Evolutionary conservation across 2,797 vertebrate genomes (phyloP).

Genomic region (Myripristis murdjan): DNA sequence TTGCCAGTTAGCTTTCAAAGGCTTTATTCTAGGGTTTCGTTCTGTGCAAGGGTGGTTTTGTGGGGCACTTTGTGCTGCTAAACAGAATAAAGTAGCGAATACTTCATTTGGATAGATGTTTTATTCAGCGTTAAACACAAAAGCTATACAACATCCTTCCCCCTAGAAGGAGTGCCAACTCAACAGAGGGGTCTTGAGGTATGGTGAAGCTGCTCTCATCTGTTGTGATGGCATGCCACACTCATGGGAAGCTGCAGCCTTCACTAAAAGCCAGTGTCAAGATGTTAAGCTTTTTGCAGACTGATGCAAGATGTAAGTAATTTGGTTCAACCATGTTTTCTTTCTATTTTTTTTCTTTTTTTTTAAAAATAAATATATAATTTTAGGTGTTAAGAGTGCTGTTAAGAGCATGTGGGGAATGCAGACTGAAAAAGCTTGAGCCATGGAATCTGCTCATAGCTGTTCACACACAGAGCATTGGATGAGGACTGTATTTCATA

Average conservation of each 20-base stretch:
- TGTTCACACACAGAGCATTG: slow-evolving; percentile 61
- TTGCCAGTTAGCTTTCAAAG: background rate
- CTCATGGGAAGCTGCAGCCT: slow-evolving; percentile 58
- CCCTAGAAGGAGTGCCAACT: slow-evolving; percentile 39
- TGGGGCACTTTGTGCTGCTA: background rate
- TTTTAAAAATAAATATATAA: slow-evolving; percentile 62
- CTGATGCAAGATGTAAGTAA: slow-evolving; percentile 80
- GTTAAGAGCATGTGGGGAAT: slow-evolving; percentile 65
- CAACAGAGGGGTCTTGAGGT: slow-evolving; percentile 31
- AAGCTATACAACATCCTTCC: slow-evolving; percentile 3
- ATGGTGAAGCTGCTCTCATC: slow-evolving; percentile 34
- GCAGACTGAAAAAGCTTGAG: slow-evolving; percentile 67
- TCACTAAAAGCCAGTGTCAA: slow-evolving; percentile 69
- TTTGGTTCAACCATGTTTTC: slow-evolving; percentile 55
- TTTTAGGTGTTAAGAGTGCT: slow-evolving; percentile 67
- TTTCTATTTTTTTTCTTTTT: slow-evolving; percentile 26
- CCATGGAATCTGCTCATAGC: slow-evolving; percentile 46
- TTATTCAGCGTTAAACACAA: background rate
- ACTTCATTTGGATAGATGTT: slow-evolving; percentile 13
- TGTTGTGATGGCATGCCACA: slow-evolving; percentile 45
- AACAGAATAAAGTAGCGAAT: background rate
- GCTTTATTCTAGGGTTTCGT: background rate
- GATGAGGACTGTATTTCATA: slow-evolving; percentile 60
- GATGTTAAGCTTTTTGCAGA: slow-evolving; percentile 71
- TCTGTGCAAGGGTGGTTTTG: too few species aligned